Evolutionary conservation across 2,797 vertebrate genomes (phyloP).

Genomic region (Fundulus diaphanus): DNA sequence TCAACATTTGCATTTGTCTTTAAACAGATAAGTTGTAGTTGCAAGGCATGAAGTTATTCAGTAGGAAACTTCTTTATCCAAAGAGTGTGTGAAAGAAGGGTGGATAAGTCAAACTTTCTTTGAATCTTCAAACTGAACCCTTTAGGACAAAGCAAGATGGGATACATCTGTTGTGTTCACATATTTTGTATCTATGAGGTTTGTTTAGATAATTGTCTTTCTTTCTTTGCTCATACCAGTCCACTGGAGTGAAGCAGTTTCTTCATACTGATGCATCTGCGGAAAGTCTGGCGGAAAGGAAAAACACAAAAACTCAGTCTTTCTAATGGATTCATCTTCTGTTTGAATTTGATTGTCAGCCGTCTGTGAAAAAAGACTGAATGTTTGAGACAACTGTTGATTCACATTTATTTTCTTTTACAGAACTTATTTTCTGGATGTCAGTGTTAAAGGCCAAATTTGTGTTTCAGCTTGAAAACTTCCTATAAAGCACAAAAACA

Average conservation of each 20-base stretch:
- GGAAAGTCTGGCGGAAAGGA: slow-evolving; percentile 59
- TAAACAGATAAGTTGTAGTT: slow-evolving; percentile 50
- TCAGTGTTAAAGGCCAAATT: background rate
- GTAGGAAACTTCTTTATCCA: slow-evolving; percentile 39
- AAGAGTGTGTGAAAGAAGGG: slow-evolving; percentile 37
- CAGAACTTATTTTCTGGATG: background rate
- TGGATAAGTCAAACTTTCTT: slow-evolving; percentile 40
- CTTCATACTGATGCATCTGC: slow-evolving; percentile 60
- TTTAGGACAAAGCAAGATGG: slow-evolving; percentile 52
- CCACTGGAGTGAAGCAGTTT: slow-evolving; percentile 55
- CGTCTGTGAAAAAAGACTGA: slow-evolving; percentile 63
- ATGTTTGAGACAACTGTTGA: slow-evolving; percentile 51
- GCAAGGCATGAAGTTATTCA: slow-evolving; percentile 48
- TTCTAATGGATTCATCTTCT: slow-evolving; percentile 58
- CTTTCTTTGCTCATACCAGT: slow-evolving; percentile 55
- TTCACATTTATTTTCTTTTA: slow-evolving; percentile 54
- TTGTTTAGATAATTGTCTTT: slow-evolving; percentile 61
- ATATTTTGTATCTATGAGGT: slow-evolving; percentile 54
- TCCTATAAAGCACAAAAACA: background rate
- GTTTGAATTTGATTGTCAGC: slow-evolving; percentile 55
- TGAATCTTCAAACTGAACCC: slow-evolving; percentile 54
- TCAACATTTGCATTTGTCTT: slow-evolving; percentile 53
- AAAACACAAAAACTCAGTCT: slow-evolving; percentile 67
- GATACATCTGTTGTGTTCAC: slow-evolving; percentile 45
- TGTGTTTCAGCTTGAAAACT: background rate